Base-by-base conservation (phyloP, 30 jellyfish, hydroid and myxozoan species). In the Pelagia noctiluca region DNA sequence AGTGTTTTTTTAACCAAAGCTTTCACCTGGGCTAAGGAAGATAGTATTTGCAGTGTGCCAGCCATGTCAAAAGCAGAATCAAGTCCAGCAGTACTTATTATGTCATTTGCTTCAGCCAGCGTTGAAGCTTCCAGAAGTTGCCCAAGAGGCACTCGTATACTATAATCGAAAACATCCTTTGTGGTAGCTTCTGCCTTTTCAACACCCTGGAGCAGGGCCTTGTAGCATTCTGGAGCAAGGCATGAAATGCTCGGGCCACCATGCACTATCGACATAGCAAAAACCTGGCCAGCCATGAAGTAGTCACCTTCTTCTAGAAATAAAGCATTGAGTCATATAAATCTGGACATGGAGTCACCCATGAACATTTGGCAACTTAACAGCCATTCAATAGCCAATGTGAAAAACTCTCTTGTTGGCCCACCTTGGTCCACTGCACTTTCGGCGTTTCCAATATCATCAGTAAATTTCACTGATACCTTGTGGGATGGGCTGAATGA, bases 181-280 rank as follows among this genome's bases (percentile, higher is more conserved):
- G 86, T 74, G 86, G 76, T 42, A 38, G 86, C 86, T 74, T 74
- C 50, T 36, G 76, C 86, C 76, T 74, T 74, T 23, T 31, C 86
- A 74, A 74, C 86, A 36, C 86, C 86, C 76, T 74, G 86, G 29
- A 74, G 86, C 86, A 74, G 86, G 86, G 86, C 76, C 86, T 74
- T 74, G 54, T 74, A 74, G 48, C 86, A 74, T 74, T 74, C 86
- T 74, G 86, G 74, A 74, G 86, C 86, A 38, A 74, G 74, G 77
- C 84, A 71, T 2, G 84, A 71, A 37, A 71, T 71, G 77, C 86
- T 74, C 46, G 86, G 86, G 86, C 86, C 86, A 74, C 74, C 86
- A 74, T 74, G 86, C 76, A 74, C 86, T 49, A 74, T 30, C 75
- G 86, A 74, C 86, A 42, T 74, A 47, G 86, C 77, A 74, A 74